Base-by-base conservation (phyloP, 2,888 invertebrate species). In the Amphipyra tragopoginis region DNA sequence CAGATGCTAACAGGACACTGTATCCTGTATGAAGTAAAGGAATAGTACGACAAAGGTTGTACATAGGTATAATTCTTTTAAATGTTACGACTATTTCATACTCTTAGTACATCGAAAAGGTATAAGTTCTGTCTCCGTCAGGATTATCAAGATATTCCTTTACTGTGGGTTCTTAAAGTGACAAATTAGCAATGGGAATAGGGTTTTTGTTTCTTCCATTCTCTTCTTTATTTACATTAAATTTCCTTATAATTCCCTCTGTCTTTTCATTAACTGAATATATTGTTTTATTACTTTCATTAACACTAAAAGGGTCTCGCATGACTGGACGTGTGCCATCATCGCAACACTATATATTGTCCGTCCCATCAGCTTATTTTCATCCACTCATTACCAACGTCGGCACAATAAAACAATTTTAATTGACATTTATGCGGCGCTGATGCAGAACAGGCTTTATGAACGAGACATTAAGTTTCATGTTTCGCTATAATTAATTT, bases 341-440 rank as follows among this genome's bases (percentile, higher is more conserved):
- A 52, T 34, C 38, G n/a, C 5, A 40, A 54, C 47, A 42, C 38
- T 44, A 51, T 26, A 42, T 60, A 49, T 57, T 58, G 45, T 55
- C 50, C 42, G 29, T 59, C 59, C 33, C 53, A 49, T 55, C 61
- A 51, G 55, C 29, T 58, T 59, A 69, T 63, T 70, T 69, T 49
- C 52, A 68, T 71, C 60, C 72, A 66, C 75, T 79, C 77, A 77
- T 79, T 77, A 75, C 69, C 68, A 72, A 61, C 67, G 70, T 71
- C 60, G 62, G 55, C 64, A 73, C 73, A 68, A 78, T 83, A 79
- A 79, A 83, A 70, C 78, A 77, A 67, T 78, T 83, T 83, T 81
- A 83, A 84, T 85, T 80, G 80, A 78, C 80, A 72, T 80, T 80
- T 77, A 77, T 79, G 73, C 60, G 74, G 65, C 79, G 56, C 56